These are phyloP conservation scores for Chromobotia macracanthus DNA, from an alignment of 2,797 vertebrate genomes.

Conservation along the genomic window DNA sequence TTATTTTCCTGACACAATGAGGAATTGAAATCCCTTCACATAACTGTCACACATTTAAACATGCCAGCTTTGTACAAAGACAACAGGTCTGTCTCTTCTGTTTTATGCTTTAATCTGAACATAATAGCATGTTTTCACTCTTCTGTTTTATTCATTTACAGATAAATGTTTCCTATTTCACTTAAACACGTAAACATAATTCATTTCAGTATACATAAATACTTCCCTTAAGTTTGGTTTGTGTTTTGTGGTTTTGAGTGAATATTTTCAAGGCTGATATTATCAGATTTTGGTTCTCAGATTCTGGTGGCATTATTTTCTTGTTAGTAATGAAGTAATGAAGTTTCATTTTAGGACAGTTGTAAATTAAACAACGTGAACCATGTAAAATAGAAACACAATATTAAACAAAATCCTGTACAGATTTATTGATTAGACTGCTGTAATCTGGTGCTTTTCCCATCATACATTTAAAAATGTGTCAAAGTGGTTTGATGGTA, in stretches of 20 bases:
- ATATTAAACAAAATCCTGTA: too few species aligned
- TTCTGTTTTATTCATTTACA: neutral
- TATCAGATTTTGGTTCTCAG: too few species aligned
- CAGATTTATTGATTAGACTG: too few species aligned
- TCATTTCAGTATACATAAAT: neutral
- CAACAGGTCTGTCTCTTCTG: constrained; percentile 34
- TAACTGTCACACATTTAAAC: constrained; percentile 34
- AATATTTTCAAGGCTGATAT: neutral
- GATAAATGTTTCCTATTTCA: too few species aligned
- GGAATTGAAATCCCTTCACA: constrained; percentile 22
- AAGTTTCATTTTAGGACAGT: neutral
- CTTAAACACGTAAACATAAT: too few species aligned
- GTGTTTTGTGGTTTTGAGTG: neutral
- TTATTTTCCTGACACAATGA: constrained; percentile 27
- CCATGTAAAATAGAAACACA: too few species aligned
- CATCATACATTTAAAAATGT: neutral
- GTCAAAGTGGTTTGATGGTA: neutral
- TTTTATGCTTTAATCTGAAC: neutral
- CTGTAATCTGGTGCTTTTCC: too few species aligned
- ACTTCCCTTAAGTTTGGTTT: neutral
- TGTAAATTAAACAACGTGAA: too few species aligned
- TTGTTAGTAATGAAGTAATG: neutral
- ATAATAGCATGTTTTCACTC: neutral
- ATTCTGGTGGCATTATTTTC: too few species aligned
- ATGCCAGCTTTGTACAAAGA: constrained; percentile 11